A percentile compares a stretch with the other conserved stretches of the same genome.
These are phyloP conservation scores for Dynastes grantii DNA, from an alignment of 2,888 invertebrate species.

Conservation along the genomic window DNA sequence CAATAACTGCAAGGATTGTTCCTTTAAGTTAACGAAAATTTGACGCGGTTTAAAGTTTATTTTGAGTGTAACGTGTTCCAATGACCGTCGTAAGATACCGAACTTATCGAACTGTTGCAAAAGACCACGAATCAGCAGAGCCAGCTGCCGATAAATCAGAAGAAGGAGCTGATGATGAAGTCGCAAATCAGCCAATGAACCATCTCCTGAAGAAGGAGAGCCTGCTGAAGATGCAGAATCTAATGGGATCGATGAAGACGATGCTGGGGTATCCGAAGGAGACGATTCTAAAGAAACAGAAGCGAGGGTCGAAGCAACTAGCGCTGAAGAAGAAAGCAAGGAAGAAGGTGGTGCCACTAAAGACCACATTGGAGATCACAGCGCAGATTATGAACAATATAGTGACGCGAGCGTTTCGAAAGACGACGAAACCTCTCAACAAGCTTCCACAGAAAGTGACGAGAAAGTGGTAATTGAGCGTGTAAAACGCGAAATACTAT, in stretches of 20 bases:
- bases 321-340: conserved; percentile 48
- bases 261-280: conserved; percentile 46
- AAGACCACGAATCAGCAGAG: conserved; percentile 57
- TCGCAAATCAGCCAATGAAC: conserved; percentile 68
- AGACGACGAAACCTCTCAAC: conserved; percentile 52
- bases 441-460: conserved; percentile 51
- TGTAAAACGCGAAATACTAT: conserved; percentile 49
- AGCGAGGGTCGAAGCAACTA: conserved; percentile 12
- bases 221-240: conserved; percentile 52
- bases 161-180: conserved; percentile 53
- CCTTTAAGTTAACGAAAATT: too few relatives aligned
- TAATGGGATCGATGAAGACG: conserved; percentile 25
- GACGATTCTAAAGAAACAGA: conserved; percentile 50
- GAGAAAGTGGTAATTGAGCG: conserved; percentile 52
- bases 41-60: too few relatives aligned
- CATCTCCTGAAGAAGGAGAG: conserved; percentile 52
- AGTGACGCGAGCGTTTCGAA: conserved; percentile 12
- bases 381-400: conserved; percentile 10
- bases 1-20: too few relatives aligned
- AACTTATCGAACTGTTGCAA: too few relatives aligned
- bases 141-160: conserved; percentile 68
- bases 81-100: too few relatives aligned
- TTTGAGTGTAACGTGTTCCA: too few relatives aligned
- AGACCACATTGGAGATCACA: conserved; percentile 6
- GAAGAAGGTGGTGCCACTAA: conserved; percentile 17